phyloP scores from a whole-genome alignment of 2,888 invertebrate genomes.

The Himalopsyche anomala region DNA sequence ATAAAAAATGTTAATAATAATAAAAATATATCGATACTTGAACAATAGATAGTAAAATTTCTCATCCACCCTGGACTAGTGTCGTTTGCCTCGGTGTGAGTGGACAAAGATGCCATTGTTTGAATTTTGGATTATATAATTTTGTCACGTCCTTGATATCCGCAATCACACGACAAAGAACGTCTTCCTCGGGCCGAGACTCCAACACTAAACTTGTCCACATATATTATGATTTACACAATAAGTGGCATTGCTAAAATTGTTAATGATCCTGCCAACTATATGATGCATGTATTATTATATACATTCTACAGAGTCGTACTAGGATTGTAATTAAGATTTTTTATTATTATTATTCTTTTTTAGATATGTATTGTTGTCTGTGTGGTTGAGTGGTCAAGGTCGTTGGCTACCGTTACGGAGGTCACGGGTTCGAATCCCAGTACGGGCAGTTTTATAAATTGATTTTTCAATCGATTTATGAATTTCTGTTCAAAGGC shows the following conservation, averaged over 20 bases:
- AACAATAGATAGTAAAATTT: background rate
- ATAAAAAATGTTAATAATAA: too few relatives aligned
- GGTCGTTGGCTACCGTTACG: too few relatives aligned
- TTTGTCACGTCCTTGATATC: constrained; percentile 35
- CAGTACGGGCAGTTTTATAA: too few relatives aligned
- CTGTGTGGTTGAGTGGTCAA: too few relatives aligned
- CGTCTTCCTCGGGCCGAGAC: background rate
- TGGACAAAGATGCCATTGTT: background rate
- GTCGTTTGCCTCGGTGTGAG: background rate
- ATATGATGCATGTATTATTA: background rate
- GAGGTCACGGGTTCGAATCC: too few relatives aligned
- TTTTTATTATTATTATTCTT: too few relatives aligned
- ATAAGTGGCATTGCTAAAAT: constrained; percentile 35
- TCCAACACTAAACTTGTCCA: constrained; percentile 24
- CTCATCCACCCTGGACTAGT: background rate
- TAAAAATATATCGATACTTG: too few relatives aligned
- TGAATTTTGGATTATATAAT: constrained; percentile 7
- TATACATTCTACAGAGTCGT: background rate
- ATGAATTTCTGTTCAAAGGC: too few relatives aligned
- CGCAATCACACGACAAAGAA: constrained; percentile 42
- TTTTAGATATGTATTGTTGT: too few relatives aligned
- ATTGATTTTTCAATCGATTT: too few relatives aligned
- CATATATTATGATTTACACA: constrained; percentile 35
- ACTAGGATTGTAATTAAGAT: background rate
- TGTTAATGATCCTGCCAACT: background rate